These are phyloP conservation scores for Gallinago nigripennis DNA, from an alignment of 2,797 vertebrate species.

Conservation along the genomic window DNA sequence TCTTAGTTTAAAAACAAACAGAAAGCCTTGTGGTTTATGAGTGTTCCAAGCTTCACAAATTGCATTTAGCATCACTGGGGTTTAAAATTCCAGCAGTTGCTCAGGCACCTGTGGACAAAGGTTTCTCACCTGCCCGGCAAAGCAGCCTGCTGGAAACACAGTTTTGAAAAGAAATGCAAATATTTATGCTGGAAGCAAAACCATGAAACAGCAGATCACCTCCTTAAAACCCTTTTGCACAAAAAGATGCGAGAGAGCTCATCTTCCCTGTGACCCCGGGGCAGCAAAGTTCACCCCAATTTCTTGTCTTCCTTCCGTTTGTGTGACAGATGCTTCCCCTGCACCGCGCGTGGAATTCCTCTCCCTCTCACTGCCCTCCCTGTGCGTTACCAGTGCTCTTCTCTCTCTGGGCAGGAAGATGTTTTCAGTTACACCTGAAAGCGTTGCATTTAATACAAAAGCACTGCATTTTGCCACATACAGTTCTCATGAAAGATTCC, in stretches of 20 bases:
- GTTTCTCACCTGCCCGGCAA: background rate
- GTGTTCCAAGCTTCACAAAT: background rate
- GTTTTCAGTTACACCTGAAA: background rate
- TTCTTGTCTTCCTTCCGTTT: background rate
- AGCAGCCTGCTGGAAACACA: background rate
- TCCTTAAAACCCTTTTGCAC: background rate
- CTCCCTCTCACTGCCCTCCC: background rate
- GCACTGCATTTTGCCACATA: background rate
- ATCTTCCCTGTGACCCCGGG: background rate
- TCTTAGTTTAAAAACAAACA: background rate
- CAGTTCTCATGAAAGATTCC: accelerated
- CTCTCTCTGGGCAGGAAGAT: background rate
- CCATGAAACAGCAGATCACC: background rate
- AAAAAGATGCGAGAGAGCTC: background rate
- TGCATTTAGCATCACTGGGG: background rate
- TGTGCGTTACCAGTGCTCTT: background rate
- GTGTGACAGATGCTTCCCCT: background rate
- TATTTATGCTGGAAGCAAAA: background rate
- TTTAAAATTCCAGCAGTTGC: background rate
- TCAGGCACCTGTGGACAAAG: background rate
- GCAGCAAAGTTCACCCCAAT: background rate
- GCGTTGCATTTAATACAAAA: background rate
- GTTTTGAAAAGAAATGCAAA: background rate
- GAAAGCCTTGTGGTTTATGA: background rate
- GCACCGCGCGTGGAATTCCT: background rate